phyloP scores from a whole-genome alignment of 1,140 invertebrate species.

The Acyrthosiphon pisum region DNA sequence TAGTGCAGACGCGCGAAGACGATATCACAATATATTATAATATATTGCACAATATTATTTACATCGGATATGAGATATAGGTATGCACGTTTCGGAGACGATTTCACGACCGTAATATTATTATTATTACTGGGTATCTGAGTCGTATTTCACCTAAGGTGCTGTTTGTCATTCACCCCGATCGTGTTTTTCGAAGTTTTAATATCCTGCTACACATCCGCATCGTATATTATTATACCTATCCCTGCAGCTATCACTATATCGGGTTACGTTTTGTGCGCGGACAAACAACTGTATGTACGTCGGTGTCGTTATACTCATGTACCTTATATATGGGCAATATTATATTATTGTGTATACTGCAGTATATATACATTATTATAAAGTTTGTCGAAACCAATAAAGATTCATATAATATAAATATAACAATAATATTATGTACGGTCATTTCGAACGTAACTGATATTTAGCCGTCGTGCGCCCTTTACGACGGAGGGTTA shows the following conservation, averaged over 20 bases:
- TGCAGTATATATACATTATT: neutral
- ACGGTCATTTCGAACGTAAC: slow-evolving; percentile 21
- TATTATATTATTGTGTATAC: neutral
- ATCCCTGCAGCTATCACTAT: neutral
- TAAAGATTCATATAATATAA: neutral
- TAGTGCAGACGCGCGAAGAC: neutral
- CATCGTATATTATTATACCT: too few relatives aligned
- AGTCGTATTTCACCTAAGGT: neutral
- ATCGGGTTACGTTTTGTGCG: neutral
- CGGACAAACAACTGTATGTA: neutral
- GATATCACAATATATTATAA: neutral
- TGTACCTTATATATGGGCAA: neutral
- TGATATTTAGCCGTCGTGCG: slow-evolving; percentile 45
- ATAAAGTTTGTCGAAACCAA: slow-evolving; percentile 21
- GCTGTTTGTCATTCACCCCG: neutral
- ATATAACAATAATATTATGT: neutral
- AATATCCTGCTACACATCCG: neutral
- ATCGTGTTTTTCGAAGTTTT: neutral
- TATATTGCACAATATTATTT: neutral
- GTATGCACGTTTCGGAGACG: neutral
- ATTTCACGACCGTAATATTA: neutral
- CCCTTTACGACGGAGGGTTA: slow-evolving; percentile 21
- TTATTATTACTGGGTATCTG: neutral
- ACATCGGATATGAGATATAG: neutral
- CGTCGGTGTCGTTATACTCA: neutral